A percentile compares a stretch with the other conserved stretches of the same genome.
phyloP scores from a whole-genome alignment of 2,888 invertebrate species.

The Elysia crispata region DNA sequence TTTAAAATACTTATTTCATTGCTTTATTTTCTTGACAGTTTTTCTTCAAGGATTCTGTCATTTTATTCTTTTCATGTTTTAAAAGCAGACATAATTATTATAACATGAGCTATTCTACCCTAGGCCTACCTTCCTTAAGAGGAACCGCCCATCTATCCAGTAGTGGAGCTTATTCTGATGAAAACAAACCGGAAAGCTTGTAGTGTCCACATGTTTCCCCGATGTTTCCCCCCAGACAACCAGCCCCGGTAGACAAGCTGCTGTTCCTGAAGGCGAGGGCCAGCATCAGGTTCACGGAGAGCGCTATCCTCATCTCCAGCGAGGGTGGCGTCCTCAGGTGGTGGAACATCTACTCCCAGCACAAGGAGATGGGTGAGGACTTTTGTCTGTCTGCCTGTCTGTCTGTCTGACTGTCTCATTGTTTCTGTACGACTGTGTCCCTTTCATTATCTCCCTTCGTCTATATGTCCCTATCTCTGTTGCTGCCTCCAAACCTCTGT shows the following conservation, averaged over 20 bases:
- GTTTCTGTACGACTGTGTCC: neutral
- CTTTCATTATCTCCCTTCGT: neutral
- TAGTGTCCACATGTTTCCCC: neutral
- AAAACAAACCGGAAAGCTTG: too few relatives aligned
- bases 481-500: neutral
- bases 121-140: too few relatives aligned
- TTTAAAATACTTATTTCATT: too few relatives aligned
- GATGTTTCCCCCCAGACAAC: constrained; percentile 61
- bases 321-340: constrained; percentile 74
- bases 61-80: too few relatives aligned
- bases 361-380: constrained; percentile 66
- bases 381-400: constrained; percentile 6
- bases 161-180: too few relatives aligned
- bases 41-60: too few relatives aligned
- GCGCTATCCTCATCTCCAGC: constrained; percentile 75
- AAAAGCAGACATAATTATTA: too few relatives aligned
- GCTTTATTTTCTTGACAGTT: too few relatives aligned
- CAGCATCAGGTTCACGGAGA: constrained; percentile 62
- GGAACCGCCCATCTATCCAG: too few relatives aligned
- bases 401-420: constrained; percentile 2
- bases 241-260: constrained; percentile 75
- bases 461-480: neutral
- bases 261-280: constrained; percentile 71
- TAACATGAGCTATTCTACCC: too few relatives aligned
- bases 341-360: constrained; percentile 74